Evolutionary conservation across 2,888 invertebrate species (phyloP).

Genomic region (Rotaria socialis): DNA sequence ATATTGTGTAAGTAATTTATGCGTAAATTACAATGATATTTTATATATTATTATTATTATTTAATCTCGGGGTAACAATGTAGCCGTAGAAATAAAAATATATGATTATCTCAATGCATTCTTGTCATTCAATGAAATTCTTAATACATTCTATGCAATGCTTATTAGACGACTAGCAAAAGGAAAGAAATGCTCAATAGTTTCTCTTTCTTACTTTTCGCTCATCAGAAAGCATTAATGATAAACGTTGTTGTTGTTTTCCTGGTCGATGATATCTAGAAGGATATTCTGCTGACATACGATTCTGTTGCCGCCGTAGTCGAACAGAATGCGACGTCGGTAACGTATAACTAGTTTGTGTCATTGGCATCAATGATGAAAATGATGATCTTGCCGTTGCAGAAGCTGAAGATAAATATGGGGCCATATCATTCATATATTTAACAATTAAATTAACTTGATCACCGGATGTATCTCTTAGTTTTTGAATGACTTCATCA

Average conservation of each 20-base stretch:
- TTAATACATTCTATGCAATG: too few relatives aligned
- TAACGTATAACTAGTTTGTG: neutral
- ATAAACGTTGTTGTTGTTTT: neutral
- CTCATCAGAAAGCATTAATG: neutral
- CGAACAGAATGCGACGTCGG: neutral
- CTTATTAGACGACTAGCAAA: too few relatives aligned
- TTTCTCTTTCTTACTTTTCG: neutral
- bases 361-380: neutral
- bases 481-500: neutral
- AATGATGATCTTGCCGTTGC: conserved; percentile 5
- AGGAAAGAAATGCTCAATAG: too few relatives aligned
- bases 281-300: conserved; percentile 13
- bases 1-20: neutral
- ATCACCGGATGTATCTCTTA: neutral
- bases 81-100: neutral
- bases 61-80: neutral
- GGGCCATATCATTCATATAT: conserved; percentile 21
- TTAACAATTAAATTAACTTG: neutral
- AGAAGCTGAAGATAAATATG: neutral
- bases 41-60: neutral
- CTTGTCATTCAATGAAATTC: neutral
- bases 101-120: too few relatives aligned
- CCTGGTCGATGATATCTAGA: neutral
- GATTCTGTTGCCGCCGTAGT: neutral
- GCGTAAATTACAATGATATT: neutral